Percentiles rank a stretch among this genome's conserved stretches.
Evolutionary conservation across 1,140 invertebrate species (phyloP).

Genomic region (Drosophila novamexicana): DNA sequence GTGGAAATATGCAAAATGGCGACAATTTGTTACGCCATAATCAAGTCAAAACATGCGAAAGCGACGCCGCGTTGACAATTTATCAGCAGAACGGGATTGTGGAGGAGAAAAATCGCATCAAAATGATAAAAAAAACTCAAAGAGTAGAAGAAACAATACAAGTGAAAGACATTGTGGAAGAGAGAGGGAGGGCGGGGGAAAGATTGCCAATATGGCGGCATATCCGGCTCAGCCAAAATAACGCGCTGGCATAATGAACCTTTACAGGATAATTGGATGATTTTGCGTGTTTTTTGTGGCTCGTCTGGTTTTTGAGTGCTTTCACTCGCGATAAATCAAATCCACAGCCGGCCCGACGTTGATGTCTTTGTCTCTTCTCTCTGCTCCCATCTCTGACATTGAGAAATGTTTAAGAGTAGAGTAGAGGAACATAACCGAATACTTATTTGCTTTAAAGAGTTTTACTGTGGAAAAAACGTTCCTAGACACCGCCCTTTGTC

Average conservation of each 20-base stretch:
- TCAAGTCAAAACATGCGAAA: conserved; percentile 78
- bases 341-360: conserved; percentile 31
- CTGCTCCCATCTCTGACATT: conserved; percentile 43
- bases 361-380: conserved; percentile 20
- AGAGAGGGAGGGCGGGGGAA: conserved; percentile 4
- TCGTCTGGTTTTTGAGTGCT: conserved; percentile 15
- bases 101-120: background rate
- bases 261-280: conserved; percentile 79
- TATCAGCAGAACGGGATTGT: conserved; percentile 49
- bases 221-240: conserved; percentile 54
- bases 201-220: conserved; percentile 66
- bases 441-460: conserved; percentile 54
- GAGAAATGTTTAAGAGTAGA: conserved; percentile 61
- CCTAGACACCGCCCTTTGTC: conserved; percentile 11
- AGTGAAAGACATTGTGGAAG: background rate
- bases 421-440: conserved; percentile 6
- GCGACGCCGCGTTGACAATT: conserved; percentile 70
- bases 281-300: conserved; percentile 34
- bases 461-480: conserved; percentile 1
- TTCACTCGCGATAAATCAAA: conserved; percentile 67
- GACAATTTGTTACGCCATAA: conserved; percentile 82
- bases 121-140: conserved; percentile 5
- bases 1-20: conserved; percentile 73
- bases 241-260: conserved; percentile 71
- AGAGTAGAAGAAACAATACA: background rate